Conservation (phyloP, 2,888 invertebrate genomes). For the Synergus gifuensis region DNA sequence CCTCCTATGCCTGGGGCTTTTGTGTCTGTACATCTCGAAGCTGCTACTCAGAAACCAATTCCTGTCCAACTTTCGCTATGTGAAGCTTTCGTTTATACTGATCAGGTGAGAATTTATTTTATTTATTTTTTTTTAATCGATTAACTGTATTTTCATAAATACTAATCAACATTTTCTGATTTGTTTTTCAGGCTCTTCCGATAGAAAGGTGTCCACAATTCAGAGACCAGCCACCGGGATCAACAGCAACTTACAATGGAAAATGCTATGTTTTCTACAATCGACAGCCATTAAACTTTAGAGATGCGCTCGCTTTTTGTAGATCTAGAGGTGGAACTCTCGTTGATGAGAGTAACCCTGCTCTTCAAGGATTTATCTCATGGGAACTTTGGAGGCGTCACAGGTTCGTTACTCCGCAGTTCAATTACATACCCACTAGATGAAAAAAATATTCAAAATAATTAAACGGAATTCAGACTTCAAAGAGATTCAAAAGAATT, state of each 20-base stretch:
- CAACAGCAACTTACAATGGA: conserved; percentile 95
- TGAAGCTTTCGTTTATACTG: conserved; percentile 96
- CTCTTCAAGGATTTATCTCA: conserved; percentile 94
- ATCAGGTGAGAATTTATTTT: conserved; percentile 79
- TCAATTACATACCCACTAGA: background rate
- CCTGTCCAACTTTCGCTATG: conserved; percentile 92
- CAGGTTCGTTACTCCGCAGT: conserved; percentile 78
- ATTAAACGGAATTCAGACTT: background rate
- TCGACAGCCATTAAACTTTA: conserved; percentile 88
- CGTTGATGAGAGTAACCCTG: conserved; percentile 95
- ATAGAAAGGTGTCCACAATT: conserved; percentile 96
- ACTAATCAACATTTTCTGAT: conserved; percentile 18
- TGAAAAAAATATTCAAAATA: background rate
- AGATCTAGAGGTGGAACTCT: conserved; percentile 89
- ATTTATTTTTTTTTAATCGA: too few species aligned
- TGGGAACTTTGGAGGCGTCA: conserved; percentile 96
- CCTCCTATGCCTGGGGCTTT: conserved; percentile 97
- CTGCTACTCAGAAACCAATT: conserved; percentile 69
- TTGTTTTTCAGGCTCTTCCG: conserved; percentile 84
- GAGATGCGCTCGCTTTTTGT: conserved; percentile 90
- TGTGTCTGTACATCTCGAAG: conserved; percentile 94
- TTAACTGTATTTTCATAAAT: too few species aligned
- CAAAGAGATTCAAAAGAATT: too few species aligned
- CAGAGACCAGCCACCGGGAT: conserved; percentile 94
- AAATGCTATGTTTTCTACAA: conserved; percentile 97